phyloP scores from a whole-genome alignment of 1,140 invertebrate species.

The Patella vulgata region DNA sequence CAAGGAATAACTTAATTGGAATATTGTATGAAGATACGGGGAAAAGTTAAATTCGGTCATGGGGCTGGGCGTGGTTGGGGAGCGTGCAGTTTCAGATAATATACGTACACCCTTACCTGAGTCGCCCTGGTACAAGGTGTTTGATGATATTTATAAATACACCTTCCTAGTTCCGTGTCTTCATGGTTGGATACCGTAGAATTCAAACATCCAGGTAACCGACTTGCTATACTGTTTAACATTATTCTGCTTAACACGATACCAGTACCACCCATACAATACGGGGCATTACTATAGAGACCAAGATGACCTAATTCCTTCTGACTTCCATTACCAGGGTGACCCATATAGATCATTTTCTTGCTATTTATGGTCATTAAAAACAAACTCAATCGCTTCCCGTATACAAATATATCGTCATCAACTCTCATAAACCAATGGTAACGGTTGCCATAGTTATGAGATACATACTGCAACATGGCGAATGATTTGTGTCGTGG shows the following conservation, averaged over 20 bases:
- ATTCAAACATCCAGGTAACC: conserved; percentile 78
- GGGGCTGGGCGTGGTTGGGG: too few species aligned
- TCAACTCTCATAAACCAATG: conserved; percentile 97
- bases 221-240: conserved; percentile 67
- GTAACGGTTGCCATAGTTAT: conserved; percentile 86
- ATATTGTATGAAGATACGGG: too few species aligned
- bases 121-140: conserved; percentile 97
- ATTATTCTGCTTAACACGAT: conserved; percentile 75
- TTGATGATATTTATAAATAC: conserved; percentile 87
- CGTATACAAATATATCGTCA: conserved; percentile 93
- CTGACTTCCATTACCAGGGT: conserved; percentile 6
- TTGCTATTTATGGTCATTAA: conserved; percentile 63
- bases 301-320: conserved; percentile 24
- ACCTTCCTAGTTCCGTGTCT: conserved; percentile 95
- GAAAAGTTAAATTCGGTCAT: too few species aligned
- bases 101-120: conserved; percentile 76
- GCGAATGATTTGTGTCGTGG: conserved; percentile 98
- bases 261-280: conserved; percentile 89
- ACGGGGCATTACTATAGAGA: conserved; percentile 13
- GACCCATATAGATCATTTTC: background rate
- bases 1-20: too few species aligned
- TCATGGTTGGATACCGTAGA: conserved; percentile 96
- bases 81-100: too few species aligned
- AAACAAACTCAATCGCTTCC: conserved; percentile 83
- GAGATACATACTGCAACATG: conserved; percentile 97